Evolutionary conservation across 2,888 invertebrate genomes (phyloP), one percentile per base, ranked within the genome.

Genomic region (Leptinotarsa rubiginosa): DNA sequence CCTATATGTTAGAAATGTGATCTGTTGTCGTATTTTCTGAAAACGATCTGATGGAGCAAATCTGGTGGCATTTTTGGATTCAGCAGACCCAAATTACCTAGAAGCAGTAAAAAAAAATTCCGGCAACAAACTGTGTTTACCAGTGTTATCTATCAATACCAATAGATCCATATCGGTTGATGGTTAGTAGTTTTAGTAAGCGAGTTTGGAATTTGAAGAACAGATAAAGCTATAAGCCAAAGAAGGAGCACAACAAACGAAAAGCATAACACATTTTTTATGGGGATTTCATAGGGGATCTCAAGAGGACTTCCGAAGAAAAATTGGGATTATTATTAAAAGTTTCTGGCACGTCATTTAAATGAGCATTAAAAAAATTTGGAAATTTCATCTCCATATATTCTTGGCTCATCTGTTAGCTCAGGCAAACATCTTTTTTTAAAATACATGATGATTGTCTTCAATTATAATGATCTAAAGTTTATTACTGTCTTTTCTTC

Each of bases 401-500:
- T 62, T 25, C 31, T 18, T n/a, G 7, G 41, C 62, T 62, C 62
- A 25, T 62, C 31, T n/a, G 1, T 41, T 41, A 15, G 15, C 15
- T 41, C 16, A 3, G 16, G 12, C 41, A 41, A 41, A 41, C 41
- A 41, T 41, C 41, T 41, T 22, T 25, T 22, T 3, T 18, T 15
- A 22, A 56, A 3, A 56, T 4, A 22, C 22, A 56, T 31, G 4
- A 62, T 25, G 25, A 31, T 62, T 62, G 41, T 18, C 62, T 62
- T n/a, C 62, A 16, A 7, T 5, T 12, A 31, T 4, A 25, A 41
- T n/a, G 12, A 68, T n/a, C 52, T 68, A 68, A n/a, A n/a, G 12
- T 41, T 41, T 4, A 41, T 3, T 25, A 54, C 56, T 74, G 18
- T 71, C 77, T 68, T 73, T 76, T 16, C 76, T 75, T 69, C 78